Evolutionary conservation across 2,888 invertebrate genomes (phyloP), one percentile per base, ranked within the genome.

Genomic region (Octonoba sinensis): DNA sequence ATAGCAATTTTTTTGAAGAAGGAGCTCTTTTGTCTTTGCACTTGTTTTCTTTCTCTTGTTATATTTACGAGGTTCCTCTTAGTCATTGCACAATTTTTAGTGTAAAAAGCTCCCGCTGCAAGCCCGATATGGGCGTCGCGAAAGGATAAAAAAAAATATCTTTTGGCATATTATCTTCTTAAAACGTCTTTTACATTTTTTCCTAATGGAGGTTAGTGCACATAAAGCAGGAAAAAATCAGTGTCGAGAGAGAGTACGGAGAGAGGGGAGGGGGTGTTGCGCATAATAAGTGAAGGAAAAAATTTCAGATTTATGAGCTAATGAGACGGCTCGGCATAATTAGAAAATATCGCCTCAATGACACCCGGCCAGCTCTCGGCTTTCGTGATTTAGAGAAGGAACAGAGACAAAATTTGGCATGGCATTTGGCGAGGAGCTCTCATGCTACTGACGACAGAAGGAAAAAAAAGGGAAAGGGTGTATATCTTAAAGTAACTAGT

Each of bases 81-180:
- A 77, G 62, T 70, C 76, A 77, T 77, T 62, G 76, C 76, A 69
- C 62, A 70, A 54, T 77, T 73, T 59, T 47, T 22, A 75, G 67
- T 62, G 36, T 51, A 59, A 67, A 66, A 75, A 75, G 67, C 46
- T 66, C 27, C 36, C 60, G 59, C 27, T 54, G 54, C 54, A 64
- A 64, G 49, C 56, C 18, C 18, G 51, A 70, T 60, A 69, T 49
- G 51, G 51, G 47, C 22, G 65, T 54, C 64, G 56, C 27, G 27
- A 65, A 64, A 64, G 54, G 49, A 36, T 36, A 36, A 60, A 51
- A 51, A 47, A 59, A 47, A 67, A 75, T 44, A 18, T 24, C 24
- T 66, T 64, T 65, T 69, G 60, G 59, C 67, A 67, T 66, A 66
- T 74, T 65, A 74, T 64, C 74, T 67, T 67, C 76, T 64, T 67